Base-by-base conservation (phyloP, 37 sponge, comb jelly and placozoan species). In the Mnemiopsis leidyi region DNA sequence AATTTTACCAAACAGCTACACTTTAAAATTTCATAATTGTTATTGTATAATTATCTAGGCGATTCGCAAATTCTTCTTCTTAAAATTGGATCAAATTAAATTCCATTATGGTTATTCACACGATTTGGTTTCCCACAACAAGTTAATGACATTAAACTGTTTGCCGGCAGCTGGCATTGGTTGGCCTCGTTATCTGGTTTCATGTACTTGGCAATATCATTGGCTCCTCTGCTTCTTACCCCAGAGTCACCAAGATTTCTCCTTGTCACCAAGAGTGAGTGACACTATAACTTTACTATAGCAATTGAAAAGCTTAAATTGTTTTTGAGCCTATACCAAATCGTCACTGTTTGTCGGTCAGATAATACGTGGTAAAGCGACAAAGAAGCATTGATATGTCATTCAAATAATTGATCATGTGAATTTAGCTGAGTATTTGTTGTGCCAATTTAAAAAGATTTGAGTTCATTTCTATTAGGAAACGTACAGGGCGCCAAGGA, bases 211-310 rank as follows among this genome's bases (percentile, higher is more conserved):
- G 61, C 13, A 3, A 23, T 71, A 3, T n/a, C 39, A 39, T 29
- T 85, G 61, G 39, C 39, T 28, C 90, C 90, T 40, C 61, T 85
- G 9, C 61, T 85, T 13, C 48, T 85, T 0, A 32, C 36, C 21
- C 90, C 90, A 38, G 90, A 85, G 26, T 85, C 90, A 7, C 61
- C 90, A 3, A 0, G 90, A 26, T 85, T 85, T 61, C 35, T 85
- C 5, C 61, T 85, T 18, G 48, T 39, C 29, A 40, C 21, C 48
- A 85, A 85, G 24, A 77, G 79, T 77, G 35, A 32, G 79, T 77
- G 3, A 77, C 33, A n/a, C n/a, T n/a, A n/a, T n/a, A n/a, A n/a
- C n/a, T n/a, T n/a, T n/a, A n/a, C n/a, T n/a, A n/a, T n/a, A n/a
- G n/a, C n/a, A n/a, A n/a, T n/a, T n/a, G n/a, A n/a, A n/a, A n/a